Conservation (phyloP, 1,140 invertebrate genomes). For the Phortica variegata region DNA sequence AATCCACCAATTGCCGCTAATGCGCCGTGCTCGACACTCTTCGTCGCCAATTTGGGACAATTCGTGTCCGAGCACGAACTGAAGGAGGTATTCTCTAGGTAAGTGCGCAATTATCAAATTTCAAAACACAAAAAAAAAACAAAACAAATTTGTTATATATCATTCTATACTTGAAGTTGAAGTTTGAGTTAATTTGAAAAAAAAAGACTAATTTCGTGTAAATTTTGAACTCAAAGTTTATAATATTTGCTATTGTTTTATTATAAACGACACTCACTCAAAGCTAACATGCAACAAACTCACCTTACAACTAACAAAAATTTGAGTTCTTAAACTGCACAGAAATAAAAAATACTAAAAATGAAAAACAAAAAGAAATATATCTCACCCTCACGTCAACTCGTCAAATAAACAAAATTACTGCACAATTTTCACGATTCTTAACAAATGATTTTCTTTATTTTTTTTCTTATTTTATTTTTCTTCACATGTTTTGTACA, state of each 20-base stretch:
- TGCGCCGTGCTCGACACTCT: conserved; percentile 93
- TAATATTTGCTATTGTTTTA: no score
- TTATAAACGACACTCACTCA: conserved; percentile 10
- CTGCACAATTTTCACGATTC: no score
- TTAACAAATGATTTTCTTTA: conserved; percentile 23
- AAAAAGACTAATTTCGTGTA: no score
- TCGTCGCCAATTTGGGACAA: conserved; percentile 94
- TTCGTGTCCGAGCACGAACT: conserved; percentile 96
- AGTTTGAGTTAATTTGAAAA: not conserved
- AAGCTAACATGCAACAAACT: conserved; percentile 1
- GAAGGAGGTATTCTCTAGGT: conserved; percentile 97
- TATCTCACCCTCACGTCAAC: not conserved
- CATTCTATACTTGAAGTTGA: conserved; percentile 1
- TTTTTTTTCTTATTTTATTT: conserved; percentile 29
- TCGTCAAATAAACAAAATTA: no score
- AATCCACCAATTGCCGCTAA: conserved; percentile 59
- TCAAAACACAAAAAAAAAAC: not conserved
- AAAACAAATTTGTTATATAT: not conserved
- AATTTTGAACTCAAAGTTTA: no score
- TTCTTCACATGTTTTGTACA: conserved; percentile 16
- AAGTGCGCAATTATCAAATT: conserved; percentile 51
- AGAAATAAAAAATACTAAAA: no score
- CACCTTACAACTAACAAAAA: conserved; percentile 6
- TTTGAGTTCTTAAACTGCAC: conserved; percentile 19
- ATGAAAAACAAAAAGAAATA: conserved; percentile 6